Evolutionary conservation across 92 coral and sea anemone genomes (phyloP), one percentile per base, ranked within the genome.

Genomic region (Pocillopora grandis): DNA sequence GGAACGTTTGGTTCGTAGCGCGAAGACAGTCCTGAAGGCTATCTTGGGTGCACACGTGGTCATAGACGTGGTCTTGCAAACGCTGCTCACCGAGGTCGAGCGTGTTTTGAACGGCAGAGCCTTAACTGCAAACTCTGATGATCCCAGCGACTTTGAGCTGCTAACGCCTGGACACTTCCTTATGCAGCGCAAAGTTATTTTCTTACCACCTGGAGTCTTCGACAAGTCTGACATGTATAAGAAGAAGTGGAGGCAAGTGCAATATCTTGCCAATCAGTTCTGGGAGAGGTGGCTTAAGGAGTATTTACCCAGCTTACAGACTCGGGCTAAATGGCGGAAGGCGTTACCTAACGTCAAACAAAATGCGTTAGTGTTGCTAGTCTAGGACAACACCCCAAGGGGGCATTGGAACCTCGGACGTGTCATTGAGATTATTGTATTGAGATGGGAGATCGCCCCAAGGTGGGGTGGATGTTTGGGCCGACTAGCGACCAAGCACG

Each of bases 371-470:
- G 94, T 91, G 3, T 78, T 88, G 20, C 63, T 88, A 10, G 83
- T 89, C 10, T 88, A 91, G 19, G 78, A 88, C 17, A 84, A 66
- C 60, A 59, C 64, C 35, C 91, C 89, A 19, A 77, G 90, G 71
- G 90, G 93, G 31, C 77, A 74, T 10, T 87, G 95, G 95, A 65
- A 66, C 68, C 85, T 92, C 21, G 93, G 86, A 9, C 89, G 90
- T 58, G 93, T 90, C 31, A 7, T 86, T 37, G 21, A 21, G 21
- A 21, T 21, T 21, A 21, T 21, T 21, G 21, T 21, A 21, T 21
- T 21, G 21, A 21, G 21, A 21, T 21, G 0, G 10, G 36, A 14
- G 83, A 71, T 81, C 83, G 78, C 76, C 75, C 87, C 90, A 86
- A 89, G 87, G 92, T 73, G 61, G 89, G 87, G 84, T 82, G 86